Percentiles rank a stretch among this genome's conserved stretches.
phyloP scores from a whole-genome alignment of 92 coral and sea anemone genomes.

The Epizoanthus stellaris region DNA sequence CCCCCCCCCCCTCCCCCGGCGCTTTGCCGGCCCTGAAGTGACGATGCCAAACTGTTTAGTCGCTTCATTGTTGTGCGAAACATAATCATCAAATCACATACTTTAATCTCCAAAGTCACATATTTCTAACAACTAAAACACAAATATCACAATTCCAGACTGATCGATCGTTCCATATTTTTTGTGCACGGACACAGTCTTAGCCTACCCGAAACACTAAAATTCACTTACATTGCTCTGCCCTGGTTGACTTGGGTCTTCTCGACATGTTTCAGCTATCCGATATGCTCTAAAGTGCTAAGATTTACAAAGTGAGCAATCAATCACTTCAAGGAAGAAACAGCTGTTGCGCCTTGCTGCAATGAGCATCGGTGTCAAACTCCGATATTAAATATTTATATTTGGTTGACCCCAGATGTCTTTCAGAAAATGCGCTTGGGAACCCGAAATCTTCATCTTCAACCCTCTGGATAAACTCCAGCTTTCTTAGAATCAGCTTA shows the following conservation, averaged over 20 bases:
- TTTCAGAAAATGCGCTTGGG: neutral
- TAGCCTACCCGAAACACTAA: neutral
- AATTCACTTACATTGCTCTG: constrained; percentile 83
- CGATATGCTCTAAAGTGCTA: neutral
- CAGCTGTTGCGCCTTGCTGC: neutral
- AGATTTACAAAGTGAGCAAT: neutral
- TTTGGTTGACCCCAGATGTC: neutral
- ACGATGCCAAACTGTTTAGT: no score
- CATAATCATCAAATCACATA: no score
- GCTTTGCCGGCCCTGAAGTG: no score
- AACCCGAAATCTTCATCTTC: neutral
- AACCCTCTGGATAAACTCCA: neutral
- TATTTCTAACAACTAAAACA: no score
- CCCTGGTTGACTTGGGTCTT: constrained; percentile 80
- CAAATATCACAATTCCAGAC: no score
- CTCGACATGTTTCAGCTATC: constrained; percentile 71
- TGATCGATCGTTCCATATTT: no score
- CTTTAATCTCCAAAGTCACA: no score
- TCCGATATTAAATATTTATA: no score
- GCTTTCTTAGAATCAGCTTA: neutral
- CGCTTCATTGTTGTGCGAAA: no score
- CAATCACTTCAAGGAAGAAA: neutral
- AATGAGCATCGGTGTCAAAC: neutral
- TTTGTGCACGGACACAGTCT: no score
- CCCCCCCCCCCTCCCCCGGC: no score